Conservation (phyloP, 2,797 vertebrate genomes). For the Typhlichthys eigenmanni region DNA sequence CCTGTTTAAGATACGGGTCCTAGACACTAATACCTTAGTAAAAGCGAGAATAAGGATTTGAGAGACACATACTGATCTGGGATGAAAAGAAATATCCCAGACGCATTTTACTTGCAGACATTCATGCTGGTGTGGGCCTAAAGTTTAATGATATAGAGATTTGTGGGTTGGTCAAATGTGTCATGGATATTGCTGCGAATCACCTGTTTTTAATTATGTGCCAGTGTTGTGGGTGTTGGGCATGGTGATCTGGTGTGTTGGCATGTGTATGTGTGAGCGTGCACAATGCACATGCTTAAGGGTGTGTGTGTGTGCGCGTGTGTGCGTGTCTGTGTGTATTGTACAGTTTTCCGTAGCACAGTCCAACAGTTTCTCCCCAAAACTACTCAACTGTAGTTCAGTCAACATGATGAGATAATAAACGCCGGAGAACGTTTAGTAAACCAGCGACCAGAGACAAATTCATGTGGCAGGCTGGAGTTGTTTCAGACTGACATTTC, state of each 20-base stretch:
- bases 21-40: background rate
- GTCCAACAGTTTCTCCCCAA: slow-evolving; percentile 8
- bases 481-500: slow-evolving; percentile 29
- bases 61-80: background rate
- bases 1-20: background rate
- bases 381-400: slow-evolving; percentile 15
- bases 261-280: slow-evolving; percentile 17
- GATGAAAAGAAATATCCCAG: slow-evolving; percentile 9
- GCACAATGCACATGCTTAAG: too few relatives aligned
- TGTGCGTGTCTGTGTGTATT: background rate
- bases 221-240: background rate
- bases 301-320: background rate
- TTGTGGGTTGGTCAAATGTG: slow-evolving; percentile 17
- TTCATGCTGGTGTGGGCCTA: slow-evolving; percentile 29
- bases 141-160: background rate
- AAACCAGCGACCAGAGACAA: slow-evolving; percentile 35
- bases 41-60: background rate
- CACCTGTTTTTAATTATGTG: background rate
- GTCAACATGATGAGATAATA: slow-evolving; percentile 38
- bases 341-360: slow-evolving; percentile 14
- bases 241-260: background rate
- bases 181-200: background rate
- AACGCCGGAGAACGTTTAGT: slow-evolving; percentile 21
- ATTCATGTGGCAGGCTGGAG: slow-evolving; percentile 6
- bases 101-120: background rate